phyloP scores from a whole-genome alignment of 2,113 vertebrate species.

The Shinisaurus crocodilurus region DNA sequence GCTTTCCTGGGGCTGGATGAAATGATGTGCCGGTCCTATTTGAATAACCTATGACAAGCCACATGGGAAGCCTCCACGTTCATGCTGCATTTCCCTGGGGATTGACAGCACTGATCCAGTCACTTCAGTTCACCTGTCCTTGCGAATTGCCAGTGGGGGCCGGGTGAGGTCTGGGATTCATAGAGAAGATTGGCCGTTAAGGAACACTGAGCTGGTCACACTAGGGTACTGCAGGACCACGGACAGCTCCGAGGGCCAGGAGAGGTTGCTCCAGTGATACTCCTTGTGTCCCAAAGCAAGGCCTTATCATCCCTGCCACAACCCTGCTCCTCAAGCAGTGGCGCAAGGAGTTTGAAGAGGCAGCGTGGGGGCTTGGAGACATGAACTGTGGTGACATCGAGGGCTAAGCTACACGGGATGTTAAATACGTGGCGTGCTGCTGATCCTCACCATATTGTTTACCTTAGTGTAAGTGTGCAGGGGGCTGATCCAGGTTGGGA shows the following conservation, averaged over 20 bases:
- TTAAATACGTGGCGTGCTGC: no score
- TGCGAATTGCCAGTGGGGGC: not conserved
- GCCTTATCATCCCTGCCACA: not conserved
- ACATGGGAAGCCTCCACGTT: not conserved
- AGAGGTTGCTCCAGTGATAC: not conserved
- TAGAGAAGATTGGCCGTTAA: not conserved
- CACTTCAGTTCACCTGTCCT: not conserved
- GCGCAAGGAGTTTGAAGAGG: not conserved
- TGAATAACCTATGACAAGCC: not conserved
- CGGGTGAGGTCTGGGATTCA: not conserved
- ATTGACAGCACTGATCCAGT: not conserved
- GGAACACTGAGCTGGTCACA: not conserved
- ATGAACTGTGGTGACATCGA: not conserved
- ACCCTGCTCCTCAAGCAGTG: not conserved
- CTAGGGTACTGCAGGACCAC: not conserved
- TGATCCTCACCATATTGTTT: no score
- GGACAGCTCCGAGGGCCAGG: not conserved
- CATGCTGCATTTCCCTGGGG: not conserved
- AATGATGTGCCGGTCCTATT: not conserved
- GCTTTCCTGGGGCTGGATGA: not conserved
- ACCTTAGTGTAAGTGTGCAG: no score
- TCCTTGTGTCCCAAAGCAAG: not conserved
- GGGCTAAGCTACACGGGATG: no score
- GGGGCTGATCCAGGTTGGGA: no score
- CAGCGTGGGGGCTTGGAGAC: not conserved